Percentiles rank a stretch among this genome's conserved stretches.
Evolutionary conservation across 2,888 invertebrate species (phyloP).

Genomic region (Oeneis ivallda): DNA sequence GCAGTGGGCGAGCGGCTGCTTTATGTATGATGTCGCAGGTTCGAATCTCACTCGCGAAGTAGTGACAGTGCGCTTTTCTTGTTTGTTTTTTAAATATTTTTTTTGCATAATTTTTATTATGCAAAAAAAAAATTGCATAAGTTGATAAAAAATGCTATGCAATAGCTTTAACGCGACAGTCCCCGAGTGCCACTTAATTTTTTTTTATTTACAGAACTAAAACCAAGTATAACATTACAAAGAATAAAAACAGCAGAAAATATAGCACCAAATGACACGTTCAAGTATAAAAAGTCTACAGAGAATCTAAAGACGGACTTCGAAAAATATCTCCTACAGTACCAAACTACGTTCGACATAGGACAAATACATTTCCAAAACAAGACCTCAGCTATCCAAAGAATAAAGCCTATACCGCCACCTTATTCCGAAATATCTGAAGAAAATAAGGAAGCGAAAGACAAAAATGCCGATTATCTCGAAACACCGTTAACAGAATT

Average conservation of each 20-base stretch:
- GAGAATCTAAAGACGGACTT: conserved; percentile 47
- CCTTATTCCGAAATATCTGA: conserved; percentile 38
- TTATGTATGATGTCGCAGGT: no score
- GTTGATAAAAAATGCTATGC: no score
- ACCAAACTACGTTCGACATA: conserved; percentile 50
- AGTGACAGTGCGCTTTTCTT: no score
- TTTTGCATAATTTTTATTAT: no score
- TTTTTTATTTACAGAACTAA: conserved; percentile 30
- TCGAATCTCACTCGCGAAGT: no score
- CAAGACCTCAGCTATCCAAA: conserved; percentile 44
- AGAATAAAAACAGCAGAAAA: conserved; percentile 36
- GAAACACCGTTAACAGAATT: conserved; percentile 67
- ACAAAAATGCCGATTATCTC: conserved; percentile 50
- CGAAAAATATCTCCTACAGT: conserved; percentile 58
- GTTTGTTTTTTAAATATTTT: no score
- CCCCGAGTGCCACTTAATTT: no score
- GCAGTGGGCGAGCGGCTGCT: no score
- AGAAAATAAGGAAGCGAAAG: conserved; percentile 25
- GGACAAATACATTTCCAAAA: conserved; percentile 47
- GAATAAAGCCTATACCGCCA: conserved; percentile 49
- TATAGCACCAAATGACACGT: conserved; percentile 28
- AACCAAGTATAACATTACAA: conserved; percentile 42
- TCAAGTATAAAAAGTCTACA: conserved; percentile 23
- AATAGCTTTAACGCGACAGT: no score
- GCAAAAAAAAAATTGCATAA: no score